A percentile compares a stretch with the other conserved stretches of the same genome.
phyloP scores from a whole-genome alignment of 2,113 vertebrate species.

The Strix uralensis region DNA sequence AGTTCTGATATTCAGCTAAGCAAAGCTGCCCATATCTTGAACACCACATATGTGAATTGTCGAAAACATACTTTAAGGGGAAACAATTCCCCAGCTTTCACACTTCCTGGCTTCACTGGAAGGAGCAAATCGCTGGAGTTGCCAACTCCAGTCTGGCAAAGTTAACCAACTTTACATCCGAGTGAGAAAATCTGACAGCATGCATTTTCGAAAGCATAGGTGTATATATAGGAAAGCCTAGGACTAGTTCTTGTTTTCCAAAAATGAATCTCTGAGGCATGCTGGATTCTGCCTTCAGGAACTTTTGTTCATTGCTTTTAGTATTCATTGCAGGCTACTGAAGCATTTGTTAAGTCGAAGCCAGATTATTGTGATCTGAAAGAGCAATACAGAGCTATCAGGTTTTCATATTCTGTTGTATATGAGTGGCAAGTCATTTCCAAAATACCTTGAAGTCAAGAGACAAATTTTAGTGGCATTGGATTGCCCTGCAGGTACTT shows the following conservation, averaged over 20 bases:
- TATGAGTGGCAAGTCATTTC: neutral
- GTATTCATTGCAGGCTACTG: neutral
- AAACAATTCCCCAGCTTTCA: neutral
- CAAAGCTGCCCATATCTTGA: neutral
- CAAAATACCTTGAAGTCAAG: neutral
- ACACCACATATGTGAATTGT: slow-evolving; percentile 8
- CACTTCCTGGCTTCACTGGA: neutral
- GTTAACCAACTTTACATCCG: neutral
- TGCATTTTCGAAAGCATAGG: neutral
- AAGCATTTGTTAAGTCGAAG: neutral
- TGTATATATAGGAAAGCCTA: neutral
- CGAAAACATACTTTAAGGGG: neutral
- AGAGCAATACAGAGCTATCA: neutral
- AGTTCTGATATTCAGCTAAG: neutral
- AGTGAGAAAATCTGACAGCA: neutral
- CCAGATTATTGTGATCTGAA: neutral
- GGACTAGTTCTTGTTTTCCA: neutral
- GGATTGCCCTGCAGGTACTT: neutral
- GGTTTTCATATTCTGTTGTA: neutral
- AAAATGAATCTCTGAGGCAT: neutral
- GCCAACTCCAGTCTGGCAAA: slow-evolving; percentile 14
- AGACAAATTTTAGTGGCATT: neutral
- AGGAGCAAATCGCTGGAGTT: slow-evolving; percentile 8
- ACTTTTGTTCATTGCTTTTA: neutral
- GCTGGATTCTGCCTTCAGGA: neutral